phyloP scores from a whole-genome alignment of 2,888 invertebrate genomes.

The Lamproptera curius region DNA sequence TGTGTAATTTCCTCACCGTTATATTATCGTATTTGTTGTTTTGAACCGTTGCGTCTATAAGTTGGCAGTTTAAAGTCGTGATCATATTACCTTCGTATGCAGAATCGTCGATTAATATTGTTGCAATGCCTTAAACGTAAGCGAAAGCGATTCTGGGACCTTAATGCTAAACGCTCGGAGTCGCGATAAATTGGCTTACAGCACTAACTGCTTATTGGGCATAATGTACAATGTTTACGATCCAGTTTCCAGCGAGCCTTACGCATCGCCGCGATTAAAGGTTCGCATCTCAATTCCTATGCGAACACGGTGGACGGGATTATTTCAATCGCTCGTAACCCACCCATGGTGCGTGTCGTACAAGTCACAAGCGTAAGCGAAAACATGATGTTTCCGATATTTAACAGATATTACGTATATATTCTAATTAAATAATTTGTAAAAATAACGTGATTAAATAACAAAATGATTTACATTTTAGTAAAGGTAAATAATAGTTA shows the following conservation, averaged over 20 bases:
- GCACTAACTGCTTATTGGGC: constrained; percentile 24
- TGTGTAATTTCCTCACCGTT: too few species aligned
- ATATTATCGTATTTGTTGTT: neutral
- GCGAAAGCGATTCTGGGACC: constrained; percentile 13
- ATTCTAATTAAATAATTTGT: too few species aligned
- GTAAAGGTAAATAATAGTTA: neutral
- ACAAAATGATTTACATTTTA: neutral
- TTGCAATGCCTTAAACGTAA: constrained; percentile 13
- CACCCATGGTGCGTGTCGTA: constrained; percentile 46
- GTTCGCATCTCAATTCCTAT: constrained; percentile 48
- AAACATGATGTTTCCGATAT: too few species aligned
- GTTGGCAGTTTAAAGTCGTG: neutral
- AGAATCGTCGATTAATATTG: constrained; percentile 2
- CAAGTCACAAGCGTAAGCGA: constrained; percentile 29
- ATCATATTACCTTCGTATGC: neutral
- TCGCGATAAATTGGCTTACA: constrained; percentile 23
- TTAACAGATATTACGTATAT: too few species aligned
- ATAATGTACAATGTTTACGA: constrained; percentile 34
- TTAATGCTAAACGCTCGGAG: constrained; percentile 25
- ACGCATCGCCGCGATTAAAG: constrained; percentile 31
- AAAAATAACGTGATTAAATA: too few species aligned
- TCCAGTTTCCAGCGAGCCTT: constrained; percentile 28
- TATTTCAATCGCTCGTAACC: constrained; percentile 45
- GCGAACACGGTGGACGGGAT: constrained; percentile 46
- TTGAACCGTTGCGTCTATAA: neutral